phyloP scores from a whole-genome alignment of 2,113 vertebrate genomes.

The Bucco capensis region DNA sequence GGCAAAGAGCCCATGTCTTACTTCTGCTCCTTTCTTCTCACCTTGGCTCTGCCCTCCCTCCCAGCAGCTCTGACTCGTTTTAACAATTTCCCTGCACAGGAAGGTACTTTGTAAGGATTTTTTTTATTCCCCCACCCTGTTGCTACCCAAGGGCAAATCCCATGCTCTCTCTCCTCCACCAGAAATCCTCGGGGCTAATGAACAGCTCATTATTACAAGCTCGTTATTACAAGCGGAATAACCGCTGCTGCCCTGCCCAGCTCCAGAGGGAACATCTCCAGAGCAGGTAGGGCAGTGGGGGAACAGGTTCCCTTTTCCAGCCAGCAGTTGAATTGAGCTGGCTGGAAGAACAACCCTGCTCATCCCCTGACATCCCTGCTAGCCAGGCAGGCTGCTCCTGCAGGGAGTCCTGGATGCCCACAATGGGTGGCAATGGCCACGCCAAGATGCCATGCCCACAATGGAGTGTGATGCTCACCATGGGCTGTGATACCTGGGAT shows the following conservation, averaged over 20 bases:
- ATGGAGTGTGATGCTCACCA: rapidly evolving
- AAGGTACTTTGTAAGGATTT: not conserved
- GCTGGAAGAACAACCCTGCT: not conserved
- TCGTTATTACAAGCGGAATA: not conserved
- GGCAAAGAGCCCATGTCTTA: not conserved
- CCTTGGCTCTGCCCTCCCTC: not conserved
- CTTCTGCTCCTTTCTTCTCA: not conserved
- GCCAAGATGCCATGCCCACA: too few relatives aligned
- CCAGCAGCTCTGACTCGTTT: not conserved
- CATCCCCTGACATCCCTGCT: not conserved
- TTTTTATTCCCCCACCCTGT: not conserved
- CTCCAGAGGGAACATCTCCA: not conserved
- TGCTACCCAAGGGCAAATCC: slow-evolving; percentile 27
- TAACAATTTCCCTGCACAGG: not conserved
- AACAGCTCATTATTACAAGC: not conserved
- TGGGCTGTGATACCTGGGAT: not conserved
- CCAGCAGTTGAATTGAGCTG: not conserved
- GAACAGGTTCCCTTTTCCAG: slow-evolving; percentile 12
- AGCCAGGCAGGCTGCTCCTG: not conserved
- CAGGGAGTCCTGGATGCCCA: not conserved
- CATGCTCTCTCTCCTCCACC: not conserved
- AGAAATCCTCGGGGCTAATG: not conserved
- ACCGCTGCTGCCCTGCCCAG: not conserved
- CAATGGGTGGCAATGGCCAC: rapidly evolving
- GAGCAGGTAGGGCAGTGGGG: rapidly evolving